Evolutionary conservation across 2,888 invertebrate species (phyloP).

Genomic region (Eupithecia subumbrata): DNA sequence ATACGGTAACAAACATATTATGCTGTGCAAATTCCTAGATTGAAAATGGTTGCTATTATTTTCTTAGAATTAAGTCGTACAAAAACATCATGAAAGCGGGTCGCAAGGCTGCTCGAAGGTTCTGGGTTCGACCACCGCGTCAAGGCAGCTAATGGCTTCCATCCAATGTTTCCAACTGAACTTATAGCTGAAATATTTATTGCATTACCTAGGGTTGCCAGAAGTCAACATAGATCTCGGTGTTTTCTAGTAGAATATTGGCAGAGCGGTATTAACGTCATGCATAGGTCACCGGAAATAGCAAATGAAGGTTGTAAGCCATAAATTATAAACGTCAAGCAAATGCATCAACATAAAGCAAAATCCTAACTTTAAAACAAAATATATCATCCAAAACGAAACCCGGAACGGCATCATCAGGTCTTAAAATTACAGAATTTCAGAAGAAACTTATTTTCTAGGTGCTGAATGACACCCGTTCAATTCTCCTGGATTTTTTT

Average conservation of each 20-base stretch:
- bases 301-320: not conserved
- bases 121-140: slow-evolving; percentile 24
- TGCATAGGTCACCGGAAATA: not conserved
- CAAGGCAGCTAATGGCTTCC: slow-evolving; percentile 30
- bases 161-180: slow-evolving; percentile 12
- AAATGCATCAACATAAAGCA: not conserved
- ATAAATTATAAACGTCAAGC: not conserved
- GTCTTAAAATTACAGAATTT: not conserved
- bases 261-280: not conserved
- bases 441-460: not conserved
- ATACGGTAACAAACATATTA: too few species aligned
- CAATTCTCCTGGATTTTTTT: not conserved
- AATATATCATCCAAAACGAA: not conserved
- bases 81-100: slow-evolving; percentile 12
- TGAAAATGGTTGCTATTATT: not conserved
- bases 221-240: not conserved
- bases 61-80: slow-evolving; percentile 15
- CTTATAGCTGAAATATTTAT: slow-evolving; percentile 15
- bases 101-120: slow-evolving; percentile 31
- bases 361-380: not conserved
- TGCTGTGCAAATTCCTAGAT: not conserved
- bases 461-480: not conserved
- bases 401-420: not conserved
- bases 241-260: not conserved
- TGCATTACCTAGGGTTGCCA: slow-evolving; percentile 9